Evolutionary conservation across 2,797 vertebrate species (phyloP).

Genomic region (Moxostoma hubbsi): DNA sequence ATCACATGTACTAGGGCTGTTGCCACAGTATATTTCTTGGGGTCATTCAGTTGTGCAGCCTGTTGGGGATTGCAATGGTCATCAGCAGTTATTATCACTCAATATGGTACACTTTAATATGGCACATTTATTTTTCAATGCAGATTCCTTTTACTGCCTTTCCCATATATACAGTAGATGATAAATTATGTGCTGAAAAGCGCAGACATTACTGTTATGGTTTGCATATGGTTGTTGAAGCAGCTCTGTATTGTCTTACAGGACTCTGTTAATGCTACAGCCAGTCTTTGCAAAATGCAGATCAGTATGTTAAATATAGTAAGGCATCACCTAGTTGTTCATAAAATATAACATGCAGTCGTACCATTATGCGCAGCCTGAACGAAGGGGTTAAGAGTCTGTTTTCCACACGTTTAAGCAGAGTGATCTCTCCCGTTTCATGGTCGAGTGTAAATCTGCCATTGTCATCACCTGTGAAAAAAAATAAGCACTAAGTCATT

Average conservation of each 20-base stretch:
- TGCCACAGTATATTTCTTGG: constrained; percentile 76
- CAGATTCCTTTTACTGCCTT: too few relatives aligned
- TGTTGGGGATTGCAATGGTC: constrained; percentile 46
- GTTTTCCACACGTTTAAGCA: constrained; percentile 63
- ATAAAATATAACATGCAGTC: background rate
- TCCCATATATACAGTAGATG: too few relatives aligned
- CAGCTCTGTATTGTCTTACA: too few relatives aligned
- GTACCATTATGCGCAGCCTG: constrained; percentile 74
- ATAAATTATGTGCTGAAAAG: background rate
- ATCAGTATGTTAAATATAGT: too few relatives aligned
- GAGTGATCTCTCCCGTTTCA: constrained; percentile 67
- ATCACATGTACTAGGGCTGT: constrained; percentile 74
- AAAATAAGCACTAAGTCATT: background rate
- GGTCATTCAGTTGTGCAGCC: constrained; percentile 79
- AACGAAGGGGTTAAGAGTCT: constrained; percentile 58
- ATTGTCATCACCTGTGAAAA: constrained; percentile 64
- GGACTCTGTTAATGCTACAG: too few relatives aligned
- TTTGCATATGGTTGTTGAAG: too few relatives aligned
- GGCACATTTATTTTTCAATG: too few relatives aligned
- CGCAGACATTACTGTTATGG: too few relatives aligned
- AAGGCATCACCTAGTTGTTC: too few relatives aligned
- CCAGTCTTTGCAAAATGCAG: too few relatives aligned
- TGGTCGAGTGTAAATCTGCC: constrained; percentile 73
- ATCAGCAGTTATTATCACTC: too few relatives aligned
- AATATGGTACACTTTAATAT: too few relatives aligned